Conservation (phyloP, 2,797 vertebrate species). For the Dryobates pubescens region DNA sequence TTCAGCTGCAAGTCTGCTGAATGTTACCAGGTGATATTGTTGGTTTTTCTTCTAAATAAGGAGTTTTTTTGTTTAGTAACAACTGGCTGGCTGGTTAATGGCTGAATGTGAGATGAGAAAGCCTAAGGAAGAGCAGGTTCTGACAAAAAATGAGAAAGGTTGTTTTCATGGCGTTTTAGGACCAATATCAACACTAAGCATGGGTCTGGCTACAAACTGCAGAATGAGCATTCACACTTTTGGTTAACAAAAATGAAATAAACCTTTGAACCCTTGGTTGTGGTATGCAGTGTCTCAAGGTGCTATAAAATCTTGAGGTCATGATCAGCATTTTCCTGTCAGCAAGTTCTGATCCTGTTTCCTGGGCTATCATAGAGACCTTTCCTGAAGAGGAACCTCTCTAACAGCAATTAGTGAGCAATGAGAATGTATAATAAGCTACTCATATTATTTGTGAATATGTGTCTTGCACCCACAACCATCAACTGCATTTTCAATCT, state of each 20-base stretch:
- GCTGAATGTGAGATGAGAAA: neutral
- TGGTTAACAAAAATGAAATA: neutral
- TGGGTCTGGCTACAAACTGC: neutral
- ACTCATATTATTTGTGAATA: neutral
- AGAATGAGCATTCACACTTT: neutral
- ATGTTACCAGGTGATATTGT: conserved; percentile 6
- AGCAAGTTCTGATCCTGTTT: neutral
- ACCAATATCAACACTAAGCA: neutral
- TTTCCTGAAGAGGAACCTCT: neutral
- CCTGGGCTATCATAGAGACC: neutral
- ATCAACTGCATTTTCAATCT: neutral
- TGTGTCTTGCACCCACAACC: neutral
- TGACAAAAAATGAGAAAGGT: neutral
- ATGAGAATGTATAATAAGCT: neutral
- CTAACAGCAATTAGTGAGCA: neutral
- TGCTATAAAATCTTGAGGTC: neutral
- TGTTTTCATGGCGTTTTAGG: neutral
- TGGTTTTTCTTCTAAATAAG: conserved; percentile 16
- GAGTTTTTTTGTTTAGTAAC: neutral
- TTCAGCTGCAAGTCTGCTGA: conserved; percentile 19
- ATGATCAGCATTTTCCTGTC: neutral
- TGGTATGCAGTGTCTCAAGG: neutral
- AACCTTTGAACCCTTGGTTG: neutral
- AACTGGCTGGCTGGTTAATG: neutral
- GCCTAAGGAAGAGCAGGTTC: neutral